These are phyloP conservation scores for Odocoileus virginianus DNA, from an alignment of 2,113 vertebrate genomes.

Conservation along the genomic window DNA sequence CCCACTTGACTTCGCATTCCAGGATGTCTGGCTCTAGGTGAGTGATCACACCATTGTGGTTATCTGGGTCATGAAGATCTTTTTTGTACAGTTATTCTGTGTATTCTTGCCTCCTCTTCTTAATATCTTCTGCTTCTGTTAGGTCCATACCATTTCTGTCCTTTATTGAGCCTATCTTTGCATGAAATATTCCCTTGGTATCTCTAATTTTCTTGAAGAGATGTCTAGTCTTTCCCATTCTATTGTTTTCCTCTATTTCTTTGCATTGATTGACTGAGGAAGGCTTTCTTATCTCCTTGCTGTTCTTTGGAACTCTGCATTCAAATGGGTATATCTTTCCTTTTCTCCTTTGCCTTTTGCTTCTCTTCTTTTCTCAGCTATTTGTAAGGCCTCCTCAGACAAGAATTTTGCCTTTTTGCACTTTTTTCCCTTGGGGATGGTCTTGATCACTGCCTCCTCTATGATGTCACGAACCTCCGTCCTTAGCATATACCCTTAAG, in stretches of 20 bases:
- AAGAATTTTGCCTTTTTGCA: neutral
- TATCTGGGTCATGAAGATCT: neutral
- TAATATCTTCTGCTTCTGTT: neutral
- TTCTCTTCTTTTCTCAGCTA: neutral
- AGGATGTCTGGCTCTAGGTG: neutral
- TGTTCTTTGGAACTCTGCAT: neutral
- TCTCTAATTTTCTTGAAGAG: neutral
- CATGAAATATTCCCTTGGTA: neutral
- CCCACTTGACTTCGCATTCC: neutral
- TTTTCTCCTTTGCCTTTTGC: neutral
- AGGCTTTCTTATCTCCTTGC: neutral
- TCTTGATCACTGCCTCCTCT: neutral
- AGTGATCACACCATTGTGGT: neutral
- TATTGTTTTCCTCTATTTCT: neutral
- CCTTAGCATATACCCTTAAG: neutral
- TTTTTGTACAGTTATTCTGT: neutral
- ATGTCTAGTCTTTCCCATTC: neutral
- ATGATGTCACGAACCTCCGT: neutral
- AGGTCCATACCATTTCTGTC: neutral
- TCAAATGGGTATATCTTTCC: neutral
- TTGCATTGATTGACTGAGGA: neutral
- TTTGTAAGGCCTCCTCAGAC: neutral
- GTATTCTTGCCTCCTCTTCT: neutral
- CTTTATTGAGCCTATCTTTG: neutral
- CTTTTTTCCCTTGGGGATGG: neutral